Conservation (phyloP, 2,113 vertebrate species). For the Ctenomys sociabilis region DNA sequence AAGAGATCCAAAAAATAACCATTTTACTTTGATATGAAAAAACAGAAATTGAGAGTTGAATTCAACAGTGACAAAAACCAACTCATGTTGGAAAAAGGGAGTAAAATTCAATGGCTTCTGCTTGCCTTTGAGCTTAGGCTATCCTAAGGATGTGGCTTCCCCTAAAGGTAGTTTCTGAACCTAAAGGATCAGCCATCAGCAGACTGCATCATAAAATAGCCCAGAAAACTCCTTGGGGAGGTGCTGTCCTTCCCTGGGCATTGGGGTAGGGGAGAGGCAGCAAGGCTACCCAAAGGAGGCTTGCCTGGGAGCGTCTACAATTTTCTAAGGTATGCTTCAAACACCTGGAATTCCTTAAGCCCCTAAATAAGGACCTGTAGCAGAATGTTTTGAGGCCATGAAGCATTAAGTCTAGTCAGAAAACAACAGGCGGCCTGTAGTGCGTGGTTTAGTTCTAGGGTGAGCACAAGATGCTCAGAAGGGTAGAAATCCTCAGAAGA, state of each 20-base stretch:
- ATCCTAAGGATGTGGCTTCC: not conserved
- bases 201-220: not conserved
- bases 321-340: constrained; percentile 17
- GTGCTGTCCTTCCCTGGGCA: not conserved
- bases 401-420: not conserved
- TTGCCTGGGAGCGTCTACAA: not conserved
- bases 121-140: not conserved
- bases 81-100: not conserved
- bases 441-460: not conserved
- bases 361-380: constrained; percentile 6
- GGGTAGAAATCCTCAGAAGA: not conserved
- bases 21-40: constrained; percentile 49
- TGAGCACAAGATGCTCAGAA: not conserved
- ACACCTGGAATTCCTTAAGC: not conserved
- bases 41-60: constrained; percentile 43
- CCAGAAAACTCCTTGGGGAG: not conserved
- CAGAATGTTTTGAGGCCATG: not conserved
- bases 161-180: not conserved
- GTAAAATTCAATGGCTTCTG: not conserved
- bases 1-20: constrained; percentile 27
- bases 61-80: constrained; percentile 42
- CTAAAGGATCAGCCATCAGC: not conserved
- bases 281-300: constrained; percentile 13
- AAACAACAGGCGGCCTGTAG: not conserved
- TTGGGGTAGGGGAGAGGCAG: not conserved